A percentile compares a stretch with the other conserved stretches of the same genome.
These are phyloP conservation scores for Scolanthus callimorphus DNA, from an alignment of 92 coral and sea anemone species.

Conservation along the genomic window DNA sequence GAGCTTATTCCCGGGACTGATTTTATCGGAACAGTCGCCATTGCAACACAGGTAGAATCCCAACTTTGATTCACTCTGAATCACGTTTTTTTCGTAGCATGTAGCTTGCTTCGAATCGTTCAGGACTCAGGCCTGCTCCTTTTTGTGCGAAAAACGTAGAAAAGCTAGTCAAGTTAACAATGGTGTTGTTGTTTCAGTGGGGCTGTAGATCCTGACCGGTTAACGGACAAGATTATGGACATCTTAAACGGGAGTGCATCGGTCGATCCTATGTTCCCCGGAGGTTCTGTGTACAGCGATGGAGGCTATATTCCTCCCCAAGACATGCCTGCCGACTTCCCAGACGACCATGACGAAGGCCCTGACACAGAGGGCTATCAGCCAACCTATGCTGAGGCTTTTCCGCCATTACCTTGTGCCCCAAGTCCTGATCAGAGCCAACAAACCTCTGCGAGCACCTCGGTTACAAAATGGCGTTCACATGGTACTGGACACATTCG, in stretches of 20 bases:
- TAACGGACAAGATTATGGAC: conserved; percentile 98
- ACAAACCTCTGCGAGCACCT: conserved; percentile 41
- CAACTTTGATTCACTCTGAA: not conserved
- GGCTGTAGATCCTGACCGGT: conserved; percentile 99
- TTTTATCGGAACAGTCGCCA: conserved; percentile 92
- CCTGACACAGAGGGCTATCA: conserved; percentile 87
- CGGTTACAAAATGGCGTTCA: conserved; percentile 70
- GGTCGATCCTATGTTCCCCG: conserved; percentile 60
- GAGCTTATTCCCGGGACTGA: conserved; percentile 85
- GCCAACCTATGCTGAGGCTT: conserved; percentile 98
- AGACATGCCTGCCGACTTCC: conserved; percentile 31
- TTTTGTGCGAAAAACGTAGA: no score
- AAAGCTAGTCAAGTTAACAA: no score
- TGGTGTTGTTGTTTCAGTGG: conserved; percentile 62
- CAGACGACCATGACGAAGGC: conserved; percentile 57
- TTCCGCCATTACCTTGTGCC: conserved; percentile 92
- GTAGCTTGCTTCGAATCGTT: not conserved
- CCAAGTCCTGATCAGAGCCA: conserved; percentile 68
- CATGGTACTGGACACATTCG: conserved; percentile 69
- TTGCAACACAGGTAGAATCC: conserved; percentile 70
- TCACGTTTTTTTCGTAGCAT: no score
- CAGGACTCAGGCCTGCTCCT: no score
- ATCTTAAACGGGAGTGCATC: conserved; percentile 66
- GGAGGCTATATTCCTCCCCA: conserved; percentile 60
- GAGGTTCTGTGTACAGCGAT: conserved; percentile 70